A percentile compares a stretch with the other conserved stretches of the same genome.
phyloP scores from a whole-genome alignment of 2,888 invertebrate genomes.

The Chymomyza procnemis region DNA sequence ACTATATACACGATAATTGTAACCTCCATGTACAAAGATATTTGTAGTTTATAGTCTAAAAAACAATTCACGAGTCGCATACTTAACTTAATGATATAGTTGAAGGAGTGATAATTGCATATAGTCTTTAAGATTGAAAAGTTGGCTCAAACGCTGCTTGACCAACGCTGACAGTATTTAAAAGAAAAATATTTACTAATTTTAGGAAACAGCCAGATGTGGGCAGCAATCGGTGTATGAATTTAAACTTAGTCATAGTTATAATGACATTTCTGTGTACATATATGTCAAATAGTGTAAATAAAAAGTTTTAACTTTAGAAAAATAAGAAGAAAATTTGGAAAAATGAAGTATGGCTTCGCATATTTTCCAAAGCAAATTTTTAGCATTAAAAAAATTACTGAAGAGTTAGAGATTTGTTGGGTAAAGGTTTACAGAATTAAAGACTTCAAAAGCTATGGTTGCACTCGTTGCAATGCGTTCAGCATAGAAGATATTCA shows the following conservation, averaged over 20 bases:
- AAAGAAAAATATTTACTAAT: slow-evolving; percentile 46
- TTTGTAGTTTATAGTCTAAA: slow-evolving; percentile 25
- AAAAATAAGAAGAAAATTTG: neutral
- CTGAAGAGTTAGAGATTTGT: no score
- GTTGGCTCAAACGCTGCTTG: neutral
- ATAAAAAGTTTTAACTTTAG: neutral
- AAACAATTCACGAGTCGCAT: slow-evolving; percentile 27
- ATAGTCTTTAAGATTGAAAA: slow-evolving; percentile 45
- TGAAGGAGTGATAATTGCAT: slow-evolving; percentile 55
- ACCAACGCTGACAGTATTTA: slow-evolving; percentile 33
- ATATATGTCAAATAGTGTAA: neutral
- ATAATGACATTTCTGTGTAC: neutral
- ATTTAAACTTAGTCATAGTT: neutral
- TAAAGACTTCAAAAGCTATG: no score
- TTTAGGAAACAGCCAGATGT: slow-evolving; percentile 25
- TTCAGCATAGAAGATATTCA: no score
- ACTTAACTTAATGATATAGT: slow-evolving; percentile 41
- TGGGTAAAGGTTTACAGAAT: neutral
- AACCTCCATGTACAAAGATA: slow-evolving; percentile 65
- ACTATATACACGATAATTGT: slow-evolving; percentile 30
- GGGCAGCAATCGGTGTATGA: neutral
- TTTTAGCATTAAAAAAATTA: no score
- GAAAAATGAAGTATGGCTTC: no score
- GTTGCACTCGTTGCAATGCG: no score
- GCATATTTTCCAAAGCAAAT: no score